phyloP scores from a whole-genome alignment of 1,140 invertebrate species.

The Anadara kagoshimensis region DNA sequence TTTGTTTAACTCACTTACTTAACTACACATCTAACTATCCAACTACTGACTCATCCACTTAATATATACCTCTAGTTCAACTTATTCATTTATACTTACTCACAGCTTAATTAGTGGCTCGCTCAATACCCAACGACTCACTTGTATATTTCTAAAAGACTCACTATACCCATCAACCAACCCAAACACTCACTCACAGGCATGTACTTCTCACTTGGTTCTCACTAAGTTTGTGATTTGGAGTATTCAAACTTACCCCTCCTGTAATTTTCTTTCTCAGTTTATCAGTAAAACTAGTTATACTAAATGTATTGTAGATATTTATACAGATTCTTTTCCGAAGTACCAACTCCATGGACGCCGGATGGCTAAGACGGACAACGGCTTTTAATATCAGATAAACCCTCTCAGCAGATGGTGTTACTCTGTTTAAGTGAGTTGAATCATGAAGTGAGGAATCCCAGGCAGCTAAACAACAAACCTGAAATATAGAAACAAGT shows the following conservation, averaged over 20 bases:
- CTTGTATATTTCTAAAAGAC: too few species aligned
- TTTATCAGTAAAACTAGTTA: constrained; percentile 66
- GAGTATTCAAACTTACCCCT: constrained; percentile 42
- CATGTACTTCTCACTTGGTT: too few species aligned
- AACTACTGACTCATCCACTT: too few species aligned
- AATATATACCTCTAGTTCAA: too few species aligned
- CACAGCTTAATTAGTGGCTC: too few species aligned
- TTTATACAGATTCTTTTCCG: constrained; percentile 95
- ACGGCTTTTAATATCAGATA: constrained; percentile 94
- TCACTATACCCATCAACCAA: too few species aligned
- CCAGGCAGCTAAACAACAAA: constrained; percentile 93
- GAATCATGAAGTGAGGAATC: constrained; percentile 98
- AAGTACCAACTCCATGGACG: constrained; percentile 95
- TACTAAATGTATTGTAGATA: constrained; percentile 93
- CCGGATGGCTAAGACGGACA: constrained; percentile 95
- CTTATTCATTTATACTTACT: too few species aligned
- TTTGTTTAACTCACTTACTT: too few species aligned
- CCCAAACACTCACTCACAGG: too few species aligned
- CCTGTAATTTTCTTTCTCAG: constrained; percentile 69
- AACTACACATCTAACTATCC: too few species aligned
- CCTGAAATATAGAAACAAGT: constrained; percentile 54
- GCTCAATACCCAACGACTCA: too few species aligned
- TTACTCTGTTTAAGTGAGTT: constrained; percentile 80
- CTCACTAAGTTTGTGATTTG: neutral
- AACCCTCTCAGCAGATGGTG: constrained; percentile 78